Evolutionary conservation across 2,888 invertebrate genomes (phyloP).

Genomic region (Scrobipalpa atriplicella): DNA sequence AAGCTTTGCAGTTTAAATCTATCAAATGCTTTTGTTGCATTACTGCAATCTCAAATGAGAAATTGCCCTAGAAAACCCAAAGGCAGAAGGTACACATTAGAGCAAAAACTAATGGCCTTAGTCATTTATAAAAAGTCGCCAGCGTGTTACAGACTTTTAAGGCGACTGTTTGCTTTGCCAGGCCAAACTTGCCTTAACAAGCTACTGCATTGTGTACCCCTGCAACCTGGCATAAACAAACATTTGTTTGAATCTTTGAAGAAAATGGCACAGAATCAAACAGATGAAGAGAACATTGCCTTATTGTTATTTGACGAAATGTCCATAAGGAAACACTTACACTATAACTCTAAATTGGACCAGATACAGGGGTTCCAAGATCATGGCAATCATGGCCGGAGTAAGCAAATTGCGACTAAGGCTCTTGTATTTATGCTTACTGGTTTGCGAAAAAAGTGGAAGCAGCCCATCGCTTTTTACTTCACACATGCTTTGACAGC

Average conservation of each 20-base stretch:
- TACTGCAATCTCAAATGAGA: constrained; percentile 26
- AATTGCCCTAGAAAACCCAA: constrained; percentile 20
- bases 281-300: constrained; percentile 15
- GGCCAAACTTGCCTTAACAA: constrained; percentile 33
- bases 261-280: constrained; percentile 29
- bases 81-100: constrained; percentile 19
- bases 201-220: constrained; percentile 37
- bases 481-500: no score
- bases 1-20: not conserved
- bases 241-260: constrained; percentile 35
- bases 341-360: constrained; percentile 33
- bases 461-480: constrained; percentile 38
- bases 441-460: constrained; percentile 35
- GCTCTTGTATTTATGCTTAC: constrained; percentile 38
- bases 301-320: constrained; percentile 31
- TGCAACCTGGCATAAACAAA: constrained; percentile 35
- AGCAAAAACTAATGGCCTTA: constrained; percentile 22
- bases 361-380: constrained; percentile 36
- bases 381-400: constrained; percentile 34
- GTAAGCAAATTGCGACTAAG: constrained; percentile 30
- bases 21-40: not conserved
- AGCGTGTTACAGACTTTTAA: constrained; percentile 37
- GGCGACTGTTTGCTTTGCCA: constrained; percentile 39
- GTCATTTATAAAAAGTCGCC: constrained; percentile 39
- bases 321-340: constrained; percentile 31